These are phyloP conservation scores for Drosophila peninsularis DNA, from an alignment of 2,888 invertebrate genomes.

Conservation along the genomic window DNA sequence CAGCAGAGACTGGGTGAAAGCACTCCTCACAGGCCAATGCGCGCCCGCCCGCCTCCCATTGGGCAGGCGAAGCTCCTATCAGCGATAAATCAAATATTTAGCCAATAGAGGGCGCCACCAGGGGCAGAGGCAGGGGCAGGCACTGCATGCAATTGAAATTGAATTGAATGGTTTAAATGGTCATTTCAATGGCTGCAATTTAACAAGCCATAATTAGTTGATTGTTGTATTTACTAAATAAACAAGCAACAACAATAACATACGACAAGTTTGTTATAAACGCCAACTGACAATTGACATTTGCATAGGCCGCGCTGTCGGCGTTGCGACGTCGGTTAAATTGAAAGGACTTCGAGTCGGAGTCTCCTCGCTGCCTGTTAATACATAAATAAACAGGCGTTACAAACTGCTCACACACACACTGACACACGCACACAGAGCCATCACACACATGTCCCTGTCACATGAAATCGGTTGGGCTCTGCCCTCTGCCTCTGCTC, in stretches of 20 bases:
- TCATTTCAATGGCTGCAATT: constrained; percentile 81
- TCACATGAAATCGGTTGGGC: constrained; percentile 35
- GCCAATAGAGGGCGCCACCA: neutral
- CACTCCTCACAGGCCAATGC: constrained; percentile 15
- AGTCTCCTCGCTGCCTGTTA: constrained; percentile 42
- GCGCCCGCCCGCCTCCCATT: neutral
- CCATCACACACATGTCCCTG: constrained; percentile 71
- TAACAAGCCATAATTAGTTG: constrained; percentile 81
- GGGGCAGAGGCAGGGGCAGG: neutral
- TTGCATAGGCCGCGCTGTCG: constrained; percentile 67
- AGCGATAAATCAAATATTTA: constrained; percentile 51
- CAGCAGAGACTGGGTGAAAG: constrained; percentile 40
- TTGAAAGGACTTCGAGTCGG: constrained; percentile 64
- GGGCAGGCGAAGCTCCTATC: constrained; percentile 24
- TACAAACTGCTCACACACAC: constrained; percentile 62
- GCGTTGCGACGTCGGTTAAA: constrained; percentile 63
- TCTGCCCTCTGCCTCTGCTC: constrained; percentile 5
- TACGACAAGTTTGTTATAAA: constrained; percentile 63
- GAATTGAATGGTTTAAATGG: constrained; percentile 82
- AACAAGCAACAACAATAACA: constrained; percentile 52
- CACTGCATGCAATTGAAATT: constrained; percentile 75
- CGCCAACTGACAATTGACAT: constrained; percentile 78
- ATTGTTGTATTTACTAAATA: constrained; percentile 76
- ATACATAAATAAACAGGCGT: constrained; percentile 78
- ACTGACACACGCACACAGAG: constrained; percentile 32